Base-by-base conservation (phyloP, 2,888 invertebrate species). In the Nebria salina region DNA sequence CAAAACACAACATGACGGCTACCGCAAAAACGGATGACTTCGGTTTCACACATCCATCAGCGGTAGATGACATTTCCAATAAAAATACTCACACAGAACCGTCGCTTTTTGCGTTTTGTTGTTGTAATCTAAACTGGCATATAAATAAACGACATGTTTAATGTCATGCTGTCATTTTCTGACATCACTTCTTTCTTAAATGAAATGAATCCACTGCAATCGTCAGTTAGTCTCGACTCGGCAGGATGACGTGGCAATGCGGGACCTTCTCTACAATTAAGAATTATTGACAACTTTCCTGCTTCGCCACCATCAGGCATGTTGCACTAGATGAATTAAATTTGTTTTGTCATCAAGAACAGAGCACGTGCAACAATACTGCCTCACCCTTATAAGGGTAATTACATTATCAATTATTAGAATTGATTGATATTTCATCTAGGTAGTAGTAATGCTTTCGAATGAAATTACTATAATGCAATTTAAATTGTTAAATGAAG, bases 41-140 rank as follows among this genome's bases (percentile, higher is more conserved):
- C 20, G 76, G 76, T 76, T 66, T 26, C 76, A 66, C 76, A 76
- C 76, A 76, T 76, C 76, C 76, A 68, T 70, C 34, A 70, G 54
- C 43, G 26, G 15, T 73, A 73, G 73, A 73, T 43, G 73, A 73
- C 43, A 73, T 25, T 34, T 72, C 42, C 72, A 72, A 54, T 54
- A 54, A 54, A 54, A 54, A 54, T 54, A 54, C 54, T 54, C 54
- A 54, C 54, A 54, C 54, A 54, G 7, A 54, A 54, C 54, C 54
- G 54, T 13, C 13, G 54, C 54, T 54, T 54, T 54, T 54, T 54
- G 54, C 8, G 54, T 54, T 54, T 54, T 54, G 54, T 54, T 54
- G 54, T 54, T 54, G 54, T 54, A 54, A 54, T 54, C 54, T 54
- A 54, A 54, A 54, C 54, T 54, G 54, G 54, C 54, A 54, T 54